These are phyloP conservation scores for Drosophila tani DNA, from an alignment of 1,140 invertebrate genomes.

Conservation along the genomic window DNA sequence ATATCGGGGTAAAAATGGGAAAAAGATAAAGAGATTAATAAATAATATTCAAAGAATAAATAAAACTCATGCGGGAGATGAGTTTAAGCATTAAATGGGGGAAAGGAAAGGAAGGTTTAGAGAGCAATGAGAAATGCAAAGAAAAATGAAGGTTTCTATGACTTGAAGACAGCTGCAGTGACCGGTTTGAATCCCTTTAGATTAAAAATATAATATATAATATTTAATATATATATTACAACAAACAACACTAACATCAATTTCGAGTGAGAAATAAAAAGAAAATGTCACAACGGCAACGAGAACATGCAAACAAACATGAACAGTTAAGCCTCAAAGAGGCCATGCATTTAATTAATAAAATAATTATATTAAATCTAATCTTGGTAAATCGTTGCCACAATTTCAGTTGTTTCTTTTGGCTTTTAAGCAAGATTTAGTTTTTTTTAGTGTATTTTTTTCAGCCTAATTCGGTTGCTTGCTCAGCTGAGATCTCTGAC, in stretches of 20 bases:
- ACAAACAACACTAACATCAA: slow-evolving; percentile 36
- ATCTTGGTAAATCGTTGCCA: neutral
- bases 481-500: slow-evolving; percentile 16
- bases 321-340: slow-evolving; percentile 11
- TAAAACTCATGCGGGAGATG: slow-evolving; percentile 11
- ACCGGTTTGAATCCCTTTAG: slow-evolving; percentile 1
- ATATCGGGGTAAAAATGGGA: slow-evolving; percentile 35
- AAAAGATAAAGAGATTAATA: slow-evolving; percentile 44
- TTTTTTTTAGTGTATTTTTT: neutral
- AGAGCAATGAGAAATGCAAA: slow-evolving; percentile 14
- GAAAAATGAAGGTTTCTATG: neutral
- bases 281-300: slow-evolving; percentile 31
- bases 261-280: slow-evolving; percentile 18
- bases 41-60: slow-evolving; percentile 36
- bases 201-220: neutral
- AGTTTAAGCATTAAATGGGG: neutral
- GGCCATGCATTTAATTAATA: slow-evolving; percentile 15
- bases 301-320: slow-evolving; percentile 21
- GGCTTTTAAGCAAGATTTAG: neutral
- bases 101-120: neutral
- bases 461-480: slow-evolving; percentile 24
- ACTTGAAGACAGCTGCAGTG: slow-evolving; percentile 3
- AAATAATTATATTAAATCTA: neutral
- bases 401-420: neutral
- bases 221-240: neutral